Evolutionary conservation across 1,140 invertebrate species (phyloP).

Genomic region (Ostrea denselamellosa): DNA sequence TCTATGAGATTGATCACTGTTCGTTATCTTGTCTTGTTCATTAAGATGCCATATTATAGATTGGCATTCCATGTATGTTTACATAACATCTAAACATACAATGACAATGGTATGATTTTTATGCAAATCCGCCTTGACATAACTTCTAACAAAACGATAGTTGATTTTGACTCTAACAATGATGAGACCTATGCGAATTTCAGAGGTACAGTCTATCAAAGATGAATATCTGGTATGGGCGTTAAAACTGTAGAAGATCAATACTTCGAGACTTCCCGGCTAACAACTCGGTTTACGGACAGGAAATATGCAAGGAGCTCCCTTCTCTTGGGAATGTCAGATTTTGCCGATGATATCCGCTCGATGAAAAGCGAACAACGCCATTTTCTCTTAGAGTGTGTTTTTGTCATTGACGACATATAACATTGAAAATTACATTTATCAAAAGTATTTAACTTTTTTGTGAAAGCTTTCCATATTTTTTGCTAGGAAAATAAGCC

Average conservation of each 20-base stretch:
- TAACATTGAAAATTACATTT: neutral
- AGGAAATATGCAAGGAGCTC: neutral
- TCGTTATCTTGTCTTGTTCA: too few species aligned
- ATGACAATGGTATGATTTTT: too few species aligned
- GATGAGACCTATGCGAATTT: too few species aligned
- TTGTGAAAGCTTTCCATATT: neutral
- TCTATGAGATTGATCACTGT: too few species aligned
- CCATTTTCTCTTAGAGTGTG: neutral
- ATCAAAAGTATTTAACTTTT: neutral
- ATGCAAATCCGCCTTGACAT: too few species aligned
- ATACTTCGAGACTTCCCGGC: neutral
- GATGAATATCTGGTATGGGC: neutral
- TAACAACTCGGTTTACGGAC: conserved; percentile 7
- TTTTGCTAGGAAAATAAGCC: neutral
- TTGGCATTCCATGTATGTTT: too few species aligned
- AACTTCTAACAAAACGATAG: too few species aligned
- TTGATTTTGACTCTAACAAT: neutral
- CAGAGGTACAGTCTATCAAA: neutral
- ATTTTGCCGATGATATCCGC: neutral
- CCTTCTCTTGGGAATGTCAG: neutral
- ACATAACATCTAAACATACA: too few species aligned
- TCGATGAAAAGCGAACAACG: conserved; percentile 2
- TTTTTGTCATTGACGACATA: neutral
- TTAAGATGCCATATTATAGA: too few species aligned
- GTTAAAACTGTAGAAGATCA: neutral